A percentile compares a stretch with the other conserved stretches of the same genome.
Evolutionary conservation across 2,888 invertebrate species (phyloP).

Genomic region (Rapana venosa): DNA sequence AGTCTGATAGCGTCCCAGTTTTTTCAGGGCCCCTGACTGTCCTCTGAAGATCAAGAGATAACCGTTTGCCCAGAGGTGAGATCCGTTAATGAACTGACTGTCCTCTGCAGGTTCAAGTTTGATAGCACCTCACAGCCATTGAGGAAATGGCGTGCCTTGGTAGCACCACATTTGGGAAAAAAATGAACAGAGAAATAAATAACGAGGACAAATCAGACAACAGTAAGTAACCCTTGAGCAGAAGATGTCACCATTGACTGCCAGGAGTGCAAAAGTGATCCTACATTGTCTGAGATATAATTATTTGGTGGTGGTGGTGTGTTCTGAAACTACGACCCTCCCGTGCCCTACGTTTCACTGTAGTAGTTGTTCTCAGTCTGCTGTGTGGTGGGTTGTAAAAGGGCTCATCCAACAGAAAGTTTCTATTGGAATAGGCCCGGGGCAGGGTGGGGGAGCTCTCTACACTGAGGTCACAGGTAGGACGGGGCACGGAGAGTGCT

Average conservation of each 20-base stretch:
- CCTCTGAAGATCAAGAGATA: too few species aligned
- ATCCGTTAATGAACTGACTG: too few species aligned
- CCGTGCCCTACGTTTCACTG: not conserved
- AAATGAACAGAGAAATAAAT: too few species aligned
- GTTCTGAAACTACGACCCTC: not conserved
- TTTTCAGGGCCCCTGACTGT: not conserved
- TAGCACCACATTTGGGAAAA: too few species aligned
- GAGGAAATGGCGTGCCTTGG: too few species aligned
- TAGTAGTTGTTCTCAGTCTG: not conserved
- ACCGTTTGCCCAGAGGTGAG: too few species aligned
- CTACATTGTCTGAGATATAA: not conserved
- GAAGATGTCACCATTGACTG: too few species aligned
- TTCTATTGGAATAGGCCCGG: constrained; percentile 6
- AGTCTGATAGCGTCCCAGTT: not conserved
- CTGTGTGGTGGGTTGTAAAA: not conserved
- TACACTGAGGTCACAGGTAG: not conserved
- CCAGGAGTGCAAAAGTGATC: too few species aligned
- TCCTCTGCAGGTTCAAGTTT: too few species aligned
- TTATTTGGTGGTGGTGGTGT: not conserved
- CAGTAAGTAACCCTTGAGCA: too few species aligned
- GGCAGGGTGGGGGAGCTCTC: not conserved
- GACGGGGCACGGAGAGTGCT: not conserved
- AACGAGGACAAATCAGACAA: too few species aligned
- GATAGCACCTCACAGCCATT: too few species aligned
- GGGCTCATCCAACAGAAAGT: not conserved